These are phyloP conservation scores for Azemiops feae DNA, from an alignment of 2,113 vertebrate species.

Conservation along the genomic window DNA sequence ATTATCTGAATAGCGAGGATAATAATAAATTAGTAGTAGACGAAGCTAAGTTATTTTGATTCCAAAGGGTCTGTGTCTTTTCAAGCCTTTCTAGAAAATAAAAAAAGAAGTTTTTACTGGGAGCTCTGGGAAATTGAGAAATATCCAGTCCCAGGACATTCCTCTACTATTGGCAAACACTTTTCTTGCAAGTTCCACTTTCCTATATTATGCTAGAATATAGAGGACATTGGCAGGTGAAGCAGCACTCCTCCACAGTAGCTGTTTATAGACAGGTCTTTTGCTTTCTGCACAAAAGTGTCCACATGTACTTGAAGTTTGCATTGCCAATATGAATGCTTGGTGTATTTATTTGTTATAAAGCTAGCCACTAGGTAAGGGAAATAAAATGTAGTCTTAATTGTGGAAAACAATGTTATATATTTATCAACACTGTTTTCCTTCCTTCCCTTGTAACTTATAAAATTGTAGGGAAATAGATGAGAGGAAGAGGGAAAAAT, in stretches of 20 bases:
- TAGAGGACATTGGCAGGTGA: neutral
- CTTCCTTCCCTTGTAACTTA: neutral
- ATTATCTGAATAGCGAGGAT: neutral
- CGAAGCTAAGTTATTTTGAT: neutral
- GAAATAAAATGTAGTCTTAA: neutral
- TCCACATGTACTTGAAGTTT: neutral
- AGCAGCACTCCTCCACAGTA: neutral
- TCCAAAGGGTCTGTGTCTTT: neutral
- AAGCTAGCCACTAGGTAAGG: neutral
- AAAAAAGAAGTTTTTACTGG: neutral
- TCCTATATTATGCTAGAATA: neutral
- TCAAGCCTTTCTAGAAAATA: neutral
- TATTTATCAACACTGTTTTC: neutral
- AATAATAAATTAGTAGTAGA: neutral
- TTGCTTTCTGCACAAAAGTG: neutral
- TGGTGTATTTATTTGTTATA: neutral
- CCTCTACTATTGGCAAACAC: neutral
- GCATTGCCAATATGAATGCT: neutral
- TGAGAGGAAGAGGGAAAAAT: neutral
- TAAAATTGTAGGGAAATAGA: neutral
- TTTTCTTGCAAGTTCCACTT: neutral
- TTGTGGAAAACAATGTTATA: neutral
- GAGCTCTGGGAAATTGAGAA: neutral
- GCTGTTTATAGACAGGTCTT: neutral
- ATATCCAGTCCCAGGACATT: neutral